Base-by-base conservation (phyloP, 2,888 invertebrate species). In the Argynnis bischoffii region DNA sequence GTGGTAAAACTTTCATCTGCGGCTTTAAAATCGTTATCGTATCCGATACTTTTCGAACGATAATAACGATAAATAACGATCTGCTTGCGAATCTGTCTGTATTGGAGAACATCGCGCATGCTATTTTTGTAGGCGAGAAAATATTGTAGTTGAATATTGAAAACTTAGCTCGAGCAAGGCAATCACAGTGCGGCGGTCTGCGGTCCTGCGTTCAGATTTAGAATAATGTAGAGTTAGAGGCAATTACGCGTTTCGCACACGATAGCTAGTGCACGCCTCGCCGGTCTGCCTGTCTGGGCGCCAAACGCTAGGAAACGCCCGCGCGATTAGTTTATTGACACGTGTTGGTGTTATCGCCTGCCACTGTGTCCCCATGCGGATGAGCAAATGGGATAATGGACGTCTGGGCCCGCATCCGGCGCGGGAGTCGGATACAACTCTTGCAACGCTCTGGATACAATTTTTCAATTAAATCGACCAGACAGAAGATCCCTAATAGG, bases 331-430 rank as follows among this genome's bases (percentile, higher is more conserved):
- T 86, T 85, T 87, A 89, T 89, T 86, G 89, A 88, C 88, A 88
- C 87, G 87, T 85, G 88, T 84, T 67, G 76, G 81, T 81, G 80
- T 80, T 78, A 78, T 68, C 69, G 72, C 66, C 61, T 61, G 76
- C 70, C 73, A 76, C 72, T 74, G 73, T 83, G 91, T 88, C 89
- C 92, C 90, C 88, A 88, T 87, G 90, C 92, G 92, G 92, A 92
- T 92, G 92, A 79, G 86, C 92, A 89, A 92, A 92, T 92, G 92
- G 92, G 83, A 92, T 92, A 92, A 92, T 92, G 87, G 91, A 78
- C 89, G 92, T 92, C 92, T 92, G 92, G 87, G 91, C 92, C 92
- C 92, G 92, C 92, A 92, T 92, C 92, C 92, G 92, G 86, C 89
- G 87, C 88, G 84, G 83, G 83, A 87, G 82, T 89, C 89, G 90